A percentile compares a stretch with the other conserved stretches of the same genome.
Conservation (phyloP, 92 coral and sea anemone genomes). For the Parazoanthus atlanticus region DNA sequence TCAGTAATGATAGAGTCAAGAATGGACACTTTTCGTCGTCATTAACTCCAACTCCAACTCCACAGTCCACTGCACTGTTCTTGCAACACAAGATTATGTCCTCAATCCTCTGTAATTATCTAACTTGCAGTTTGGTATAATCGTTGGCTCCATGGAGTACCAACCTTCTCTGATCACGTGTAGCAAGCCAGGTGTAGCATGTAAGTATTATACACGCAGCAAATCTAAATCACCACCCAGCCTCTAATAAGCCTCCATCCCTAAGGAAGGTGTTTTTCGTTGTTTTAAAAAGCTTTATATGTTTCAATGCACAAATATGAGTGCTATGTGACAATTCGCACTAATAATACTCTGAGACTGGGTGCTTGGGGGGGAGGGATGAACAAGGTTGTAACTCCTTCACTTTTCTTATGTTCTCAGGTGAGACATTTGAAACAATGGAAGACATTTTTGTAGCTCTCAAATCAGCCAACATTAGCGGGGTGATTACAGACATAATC, state of each 20-base stretch:
- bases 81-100: not conserved
- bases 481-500: constrained; percentile 12
- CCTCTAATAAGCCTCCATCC: no score
- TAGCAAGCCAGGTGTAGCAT: not conserved
- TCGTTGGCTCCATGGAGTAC: constrained; percentile 36
- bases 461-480: constrained; percentile 14
- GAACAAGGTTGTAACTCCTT: not conserved
- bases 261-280: no score
- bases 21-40: no score
- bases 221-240: not conserved
- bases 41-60: not conserved
- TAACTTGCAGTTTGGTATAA: constrained; percentile 28
- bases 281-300: no score
- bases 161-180: not conserved
- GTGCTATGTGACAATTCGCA: no score
- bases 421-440: constrained; percentile 19
- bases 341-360: no score
- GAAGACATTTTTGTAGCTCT: constrained; percentile 9
- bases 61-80: no score
- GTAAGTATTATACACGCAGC: not conserved
- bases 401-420: constrained; percentile 1
- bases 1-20: no score
- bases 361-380: no score
- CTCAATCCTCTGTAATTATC: not conserved
- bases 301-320: no score